Conservation (phyloP, 2,888 invertebrate genomes). For the Eudasyphora cyanicolor region DNA sequence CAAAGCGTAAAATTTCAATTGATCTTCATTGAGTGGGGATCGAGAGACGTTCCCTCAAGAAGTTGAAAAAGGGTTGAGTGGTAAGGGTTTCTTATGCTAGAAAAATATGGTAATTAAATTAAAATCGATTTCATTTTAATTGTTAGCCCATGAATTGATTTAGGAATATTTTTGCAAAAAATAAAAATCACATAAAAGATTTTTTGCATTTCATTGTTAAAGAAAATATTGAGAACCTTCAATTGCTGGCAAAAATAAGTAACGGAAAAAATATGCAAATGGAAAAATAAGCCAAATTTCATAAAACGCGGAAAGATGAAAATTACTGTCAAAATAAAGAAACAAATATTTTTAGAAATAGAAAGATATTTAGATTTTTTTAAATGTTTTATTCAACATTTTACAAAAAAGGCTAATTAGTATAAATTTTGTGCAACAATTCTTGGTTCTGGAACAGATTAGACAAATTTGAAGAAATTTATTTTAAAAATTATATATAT, state of each 20-base stretch:
- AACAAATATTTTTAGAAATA: too few species aligned
- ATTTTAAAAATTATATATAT: too few species aligned
- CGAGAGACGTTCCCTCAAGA: not conserved
- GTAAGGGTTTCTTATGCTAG: not conserved
- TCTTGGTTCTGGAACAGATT: too few species aligned
- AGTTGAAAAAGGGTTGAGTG: too few species aligned
- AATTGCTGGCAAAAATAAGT: not conserved
- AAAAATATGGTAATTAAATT: slow-evolving; percentile 53
- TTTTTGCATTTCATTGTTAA: not conserved
- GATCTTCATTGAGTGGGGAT: slow-evolving; percentile 34
- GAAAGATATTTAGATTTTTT: too few species aligned
- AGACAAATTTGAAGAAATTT: too few species aligned
- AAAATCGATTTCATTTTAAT: slow-evolving; percentile 50
- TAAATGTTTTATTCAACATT: too few species aligned
- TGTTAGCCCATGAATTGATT: slow-evolving; percentile 3
- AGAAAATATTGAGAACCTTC: too few species aligned
- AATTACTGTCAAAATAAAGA: too few species aligned
- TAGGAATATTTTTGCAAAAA: slow-evolving; percentile 27
- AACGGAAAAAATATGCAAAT: not conserved
- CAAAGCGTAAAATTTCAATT: slow-evolving; percentile 55
- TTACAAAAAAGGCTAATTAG: too few species aligned
- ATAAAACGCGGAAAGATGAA: not conserved
- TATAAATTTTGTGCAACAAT: too few species aligned
- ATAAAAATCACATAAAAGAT: slow-evolving; percentile 19
- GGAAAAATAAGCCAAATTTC: not conserved